Evolutionary conservation across 2,888 invertebrate genomes (phyloP), one percentile per base, ranked within the genome.

Genomic region (Calephelis perditalis): DNA sequence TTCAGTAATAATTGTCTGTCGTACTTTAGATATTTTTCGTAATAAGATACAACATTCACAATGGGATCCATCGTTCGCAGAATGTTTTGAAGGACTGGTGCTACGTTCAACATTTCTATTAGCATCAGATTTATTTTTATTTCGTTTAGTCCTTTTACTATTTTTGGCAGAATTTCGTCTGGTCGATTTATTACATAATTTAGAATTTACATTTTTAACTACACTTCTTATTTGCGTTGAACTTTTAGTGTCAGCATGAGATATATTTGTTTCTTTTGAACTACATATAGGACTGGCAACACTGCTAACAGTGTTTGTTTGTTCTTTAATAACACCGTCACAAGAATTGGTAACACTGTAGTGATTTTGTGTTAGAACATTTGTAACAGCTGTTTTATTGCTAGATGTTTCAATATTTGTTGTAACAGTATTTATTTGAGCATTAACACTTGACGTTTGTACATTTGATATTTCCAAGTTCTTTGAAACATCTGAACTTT

Each of bases 31-130:
- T 44, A 85, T 80, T 44, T 69, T 81, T 60, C 75, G 78, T 2
- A 88, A 47, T 7, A 79, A 44, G 0, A 73, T 10, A 66, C 90
- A 90, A 61, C 89, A 90, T 1, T 70, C 65, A 45, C 90, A 90
- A 60, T 88, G 89, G 35, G 12, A 11, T 47, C 47, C 63, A 47
- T 43, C 49, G 37, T 5, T n/a, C 40, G 7, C 45, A 52, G 36
- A 40, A 43, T 36, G 57, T 52, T 5, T 36, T 54, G 35, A 7
- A 35, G 7, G 36, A 40, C 40, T 40, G 5, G 40, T 40, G 40
- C 8, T 40, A 40, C 2, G 6, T 40, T 40, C 40, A 40, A 4
- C 6, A 40, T 8, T 40, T 40, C 40, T 6, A 40, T 40, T 6
- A 4, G 40, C 2, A 26, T 26, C 26, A 7, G 40, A 40, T 40